A percentile compares a stretch with the other conserved stretches of the same genome.
These are phyloP conservation scores for Ephestia elutella DNA, from an alignment of 1,140 invertebrate genomes.

Conservation along the genomic window DNA sequence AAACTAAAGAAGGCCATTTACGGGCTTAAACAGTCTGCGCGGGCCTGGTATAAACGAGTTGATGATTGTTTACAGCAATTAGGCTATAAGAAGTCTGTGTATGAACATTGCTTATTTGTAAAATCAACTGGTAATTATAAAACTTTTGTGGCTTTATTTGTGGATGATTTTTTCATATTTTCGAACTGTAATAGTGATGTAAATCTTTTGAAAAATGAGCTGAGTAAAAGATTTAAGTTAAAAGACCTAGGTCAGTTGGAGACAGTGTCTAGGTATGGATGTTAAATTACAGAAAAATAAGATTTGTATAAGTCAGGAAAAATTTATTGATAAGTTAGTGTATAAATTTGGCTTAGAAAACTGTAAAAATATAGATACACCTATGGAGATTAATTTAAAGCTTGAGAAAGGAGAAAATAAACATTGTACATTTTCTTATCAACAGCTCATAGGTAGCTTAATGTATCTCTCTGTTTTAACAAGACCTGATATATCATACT, in stretches of 20 bases:
- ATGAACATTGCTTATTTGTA: constrained; percentile 29
- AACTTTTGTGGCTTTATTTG: constrained; percentile 41
- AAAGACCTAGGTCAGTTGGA: constrained; percentile 11
- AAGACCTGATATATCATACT: constrained; percentile 44
- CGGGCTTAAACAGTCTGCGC: too few species aligned
- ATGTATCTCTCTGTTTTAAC: too few species aligned
- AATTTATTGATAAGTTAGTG: constrained; percentile 23
- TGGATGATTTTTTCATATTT: constrained; percentile 34
- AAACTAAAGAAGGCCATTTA: too few species aligned
- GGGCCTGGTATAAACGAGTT: constrained; percentile 19
- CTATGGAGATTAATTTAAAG: too few species aligned
- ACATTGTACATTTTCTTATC: too few species aligned
- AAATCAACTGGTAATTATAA: constrained; percentile 18
- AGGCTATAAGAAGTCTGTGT: constrained; percentile 18
- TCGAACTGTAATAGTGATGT: constrained; percentile 11
- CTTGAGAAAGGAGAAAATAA: too few species aligned
- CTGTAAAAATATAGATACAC: too few species aligned
- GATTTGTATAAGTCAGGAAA: constrained; percentile 20
- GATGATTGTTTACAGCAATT: constrained; percentile 21
- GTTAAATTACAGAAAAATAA: constrained; percentile 3
- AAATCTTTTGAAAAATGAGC: background rate
- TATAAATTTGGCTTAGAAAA: too few species aligned
- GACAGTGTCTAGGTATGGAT: constrained; percentile 10
- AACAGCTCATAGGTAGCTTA: too few species aligned
- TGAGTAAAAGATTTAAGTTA: constrained; percentile 6